Base-by-base conservation (phyloP, 2,888 invertebrate genomes). In the Pyrocoelia pectoralis region DNA sequence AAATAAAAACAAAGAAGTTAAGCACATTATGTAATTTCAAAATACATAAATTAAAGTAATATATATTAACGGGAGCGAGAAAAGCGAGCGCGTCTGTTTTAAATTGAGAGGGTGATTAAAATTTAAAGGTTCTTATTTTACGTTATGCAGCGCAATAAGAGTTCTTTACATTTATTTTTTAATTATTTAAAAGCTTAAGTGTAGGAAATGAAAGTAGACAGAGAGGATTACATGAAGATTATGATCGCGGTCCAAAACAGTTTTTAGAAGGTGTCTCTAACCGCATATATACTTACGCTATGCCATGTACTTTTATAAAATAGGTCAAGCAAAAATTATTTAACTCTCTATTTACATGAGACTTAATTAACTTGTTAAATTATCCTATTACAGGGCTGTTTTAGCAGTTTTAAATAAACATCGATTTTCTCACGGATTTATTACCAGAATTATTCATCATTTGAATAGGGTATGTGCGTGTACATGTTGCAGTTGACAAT, bases 121-220 rank as follows among this genome's bases (percentile, higher is more conserved):
- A 70, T 72, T 72, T 72, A 69, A 71, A 69, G 67, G 66, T 61
- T 63, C 70, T 71, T 69, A 70, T 67, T 69, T 68, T 60, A 67
- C 66, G 56, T 68, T 68, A 70, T 68, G 68, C 61, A 64, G 64
- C 59, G 55, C 67, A 60, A 65, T 66, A 65, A 67, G 62, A 62
- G 65, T 64, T 64, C 68, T 69, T 65, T 56, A 57, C 68, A 68
- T 70, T 71, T 69, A 69, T 66, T 70, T 68, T 69, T 69, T 71
- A 70, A 71, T 69, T 67, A 68, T 63, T 69, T 67, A 63, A 64
- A 67, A 70, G 68, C 67, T 69, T 69, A 67, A 68, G 68, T 65
- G 60, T 56, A 50, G 53, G 65, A 65, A 64, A 60, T 56, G 55
- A 56, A 56, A 52, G 56, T 51, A 40, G 50, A 58, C 50, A 53